Evolutionary conservation across 2,797 vertebrate species (phyloP), one percentile per base, ranked within the genome.

Genomic region (Geotrypetes seraphini): DNA sequence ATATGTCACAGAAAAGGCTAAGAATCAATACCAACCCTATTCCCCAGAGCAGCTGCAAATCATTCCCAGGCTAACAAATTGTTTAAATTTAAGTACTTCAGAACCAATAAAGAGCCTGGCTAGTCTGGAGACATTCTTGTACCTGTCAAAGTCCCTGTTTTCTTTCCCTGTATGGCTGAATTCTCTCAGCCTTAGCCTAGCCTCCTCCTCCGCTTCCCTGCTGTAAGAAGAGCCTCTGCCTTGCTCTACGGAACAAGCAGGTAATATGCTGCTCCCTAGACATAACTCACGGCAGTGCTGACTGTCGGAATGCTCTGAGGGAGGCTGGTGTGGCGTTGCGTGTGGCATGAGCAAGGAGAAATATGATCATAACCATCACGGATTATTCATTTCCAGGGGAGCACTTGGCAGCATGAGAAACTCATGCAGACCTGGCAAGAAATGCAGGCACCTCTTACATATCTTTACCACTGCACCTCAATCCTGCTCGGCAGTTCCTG

Each of bases 21-120:
- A 66, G 75, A 85, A 87, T 88, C 85, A 65, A 87, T 85, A 84
- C 75, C 64, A 41, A 71, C 63, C 74, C 81, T 69, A 68, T 82
- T 82, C 81, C 75, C 66, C 67, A 72, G 73, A 4, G 18, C 25
- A 41, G 66, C 71, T 25, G 73, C 83, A 79, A 83, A 83, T 82
- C 75, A 81, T 0, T 28, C 63, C 63, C 69, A 61, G 69, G 67
- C 75, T 77, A 81, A 81, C 76, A 81, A 80, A 81, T 79, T 72
- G 71, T 64, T 76, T 81, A 78, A 81, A 71, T 75, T 74, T 33
- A 71, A 76, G 76, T 70, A 68, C 69, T 72, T 75, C 68, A 69
- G 65, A 71, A 65, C 69, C 71, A 60, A 65, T 78, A 66, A 73
- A 54, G 63, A 52, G 42, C 44, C 51, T 45, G 19, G 53, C 33